phyloP scores from a whole-genome alignment of 2,797 vertebrate species.

The Ceyx erithaca region DNA sequence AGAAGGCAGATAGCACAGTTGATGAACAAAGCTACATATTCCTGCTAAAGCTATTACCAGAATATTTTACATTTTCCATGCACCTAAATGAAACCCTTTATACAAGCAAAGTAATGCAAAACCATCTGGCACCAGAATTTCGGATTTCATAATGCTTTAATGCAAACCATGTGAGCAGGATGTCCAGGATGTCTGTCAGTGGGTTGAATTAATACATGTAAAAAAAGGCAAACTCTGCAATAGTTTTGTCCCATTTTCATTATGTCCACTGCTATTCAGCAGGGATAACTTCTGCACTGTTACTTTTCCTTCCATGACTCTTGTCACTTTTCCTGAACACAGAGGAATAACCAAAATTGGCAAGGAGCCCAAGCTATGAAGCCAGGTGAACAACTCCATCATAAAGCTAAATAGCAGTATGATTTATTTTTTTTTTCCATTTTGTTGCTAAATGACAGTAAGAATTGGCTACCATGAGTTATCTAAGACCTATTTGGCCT shows the following conservation, averaged over 20 bases:
- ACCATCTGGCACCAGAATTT: slow-evolving; percentile 45
- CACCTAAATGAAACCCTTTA: slow-evolving; percentile 44
- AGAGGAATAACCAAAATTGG: background rate
- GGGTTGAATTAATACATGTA: background rate
- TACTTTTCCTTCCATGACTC: background rate
- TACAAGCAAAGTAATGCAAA: slow-evolving; percentile 42
- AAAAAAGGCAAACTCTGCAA: background rate
- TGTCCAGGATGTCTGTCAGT: background rate
- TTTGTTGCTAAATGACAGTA: background rate
- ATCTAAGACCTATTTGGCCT: background rate
- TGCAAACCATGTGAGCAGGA: slow-evolving; percentile 46
- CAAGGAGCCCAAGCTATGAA: fast-evolving
- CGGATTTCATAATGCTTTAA: slow-evolving; percentile 59
- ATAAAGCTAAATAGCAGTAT: background rate
- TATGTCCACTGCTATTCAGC: background rate
- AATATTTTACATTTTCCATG: slow-evolving; percentile 50
- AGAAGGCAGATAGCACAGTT: slow-evolving; percentile 18
- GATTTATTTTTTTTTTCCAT: background rate
- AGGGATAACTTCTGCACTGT: background rate
- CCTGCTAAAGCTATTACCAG: slow-evolving; percentile 41
- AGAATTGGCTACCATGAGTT: background rate
- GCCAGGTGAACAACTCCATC: background rate
- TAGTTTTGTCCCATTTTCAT: background rate
- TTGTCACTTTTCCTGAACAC: background rate
- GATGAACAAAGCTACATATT: slow-evolving; percentile 9